phyloP scores from a whole-genome alignment of 2,797 vertebrate species.

The Zenarchopterus dispar region DNA sequence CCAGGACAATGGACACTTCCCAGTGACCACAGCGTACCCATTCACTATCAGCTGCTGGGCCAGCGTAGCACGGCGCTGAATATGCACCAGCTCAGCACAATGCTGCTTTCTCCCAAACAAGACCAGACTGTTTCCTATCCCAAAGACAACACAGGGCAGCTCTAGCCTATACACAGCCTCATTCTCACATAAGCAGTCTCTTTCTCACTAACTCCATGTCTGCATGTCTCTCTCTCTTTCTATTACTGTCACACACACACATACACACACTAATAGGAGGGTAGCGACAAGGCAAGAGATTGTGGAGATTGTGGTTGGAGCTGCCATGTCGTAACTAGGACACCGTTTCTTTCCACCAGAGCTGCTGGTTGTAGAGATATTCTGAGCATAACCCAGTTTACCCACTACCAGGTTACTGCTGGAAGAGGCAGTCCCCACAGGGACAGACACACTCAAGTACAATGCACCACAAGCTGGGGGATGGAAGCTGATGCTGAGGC shows the following conservation, averaged over 20 bases:
- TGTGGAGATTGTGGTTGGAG: constrained; percentile 42
- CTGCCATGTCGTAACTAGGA: constrained; percentile 65
- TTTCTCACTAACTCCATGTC: constrained; percentile 56
- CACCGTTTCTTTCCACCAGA: constrained; percentile 55
- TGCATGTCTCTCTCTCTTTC: constrained; percentile 44
- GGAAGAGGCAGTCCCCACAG: constrained; percentile 58
- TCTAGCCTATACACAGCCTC: constrained; percentile 69
- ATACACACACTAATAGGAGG: constrained; percentile 46
- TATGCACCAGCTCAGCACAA: constrained; percentile 75
- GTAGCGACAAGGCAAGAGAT: constrained; percentile 58
- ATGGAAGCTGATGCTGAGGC: constrained; percentile 22
- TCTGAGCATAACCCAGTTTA: constrained; percentile 81
- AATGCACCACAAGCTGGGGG: constrained; percentile 31
- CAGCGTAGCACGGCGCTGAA: constrained; percentile 65
- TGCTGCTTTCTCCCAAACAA: constrained; percentile 79
- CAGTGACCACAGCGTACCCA: constrained; percentile 75
- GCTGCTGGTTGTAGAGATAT: constrained; percentile 64
- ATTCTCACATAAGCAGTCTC: constrained; percentile 67
- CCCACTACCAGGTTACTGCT: constrained; percentile 76
- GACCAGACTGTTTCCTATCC: constrained; percentile 77
- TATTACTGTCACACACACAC: constrained; percentile 34
- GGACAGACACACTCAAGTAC: constrained; percentile 65
- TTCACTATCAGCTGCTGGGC: constrained; percentile 76
- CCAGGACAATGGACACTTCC: constrained; percentile 78
- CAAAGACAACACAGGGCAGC: constrained; percentile 76